Conservation (phyloP, 2,797 vertebrate species). For the Notolepis coatsorum region DNA sequence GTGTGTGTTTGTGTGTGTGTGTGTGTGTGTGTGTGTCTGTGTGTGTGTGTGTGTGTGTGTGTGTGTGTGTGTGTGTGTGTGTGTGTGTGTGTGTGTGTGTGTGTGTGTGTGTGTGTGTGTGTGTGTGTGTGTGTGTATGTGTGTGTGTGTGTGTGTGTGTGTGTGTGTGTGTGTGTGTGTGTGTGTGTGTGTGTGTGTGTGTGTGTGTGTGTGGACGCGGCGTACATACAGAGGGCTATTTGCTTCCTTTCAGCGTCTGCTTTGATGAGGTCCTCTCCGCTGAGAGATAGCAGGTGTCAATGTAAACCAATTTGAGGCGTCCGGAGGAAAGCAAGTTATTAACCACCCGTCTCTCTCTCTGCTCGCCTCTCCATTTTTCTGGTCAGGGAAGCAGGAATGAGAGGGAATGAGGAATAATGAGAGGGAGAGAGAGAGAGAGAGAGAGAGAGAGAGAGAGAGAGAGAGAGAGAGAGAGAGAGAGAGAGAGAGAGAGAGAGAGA, state of each 20-base stretch:
- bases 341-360: slow-evolving; percentile 55
- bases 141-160: neutral
- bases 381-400: slow-evolving; percentile 16
- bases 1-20: no score
- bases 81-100: neutral
- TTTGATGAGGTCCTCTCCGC: slow-evolving; percentile 72
- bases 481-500: neutral
- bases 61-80: neutral
- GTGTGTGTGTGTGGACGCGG: no score
- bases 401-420: slow-evolving; percentile 34
- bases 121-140: neutral
- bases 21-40: neutral
- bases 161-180: neutral
- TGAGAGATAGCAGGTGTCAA: slow-evolving; percentile 76
- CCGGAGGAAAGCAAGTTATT: slow-evolving; percentile 77
- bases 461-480: neutral
- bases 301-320: slow-evolving; percentile 75
- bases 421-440: neutral
- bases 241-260: slow-evolving; percentile 31
- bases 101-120: neutral
- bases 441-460: neutral
- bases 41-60: neutral
- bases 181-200: neutral
- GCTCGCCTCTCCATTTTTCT: slow-evolving; percentile 44
- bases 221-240: slow-evolving; percentile 13